Conservation (phyloP, 2,888 invertebrate genomes). For the Pollenia labialis region DNA sequence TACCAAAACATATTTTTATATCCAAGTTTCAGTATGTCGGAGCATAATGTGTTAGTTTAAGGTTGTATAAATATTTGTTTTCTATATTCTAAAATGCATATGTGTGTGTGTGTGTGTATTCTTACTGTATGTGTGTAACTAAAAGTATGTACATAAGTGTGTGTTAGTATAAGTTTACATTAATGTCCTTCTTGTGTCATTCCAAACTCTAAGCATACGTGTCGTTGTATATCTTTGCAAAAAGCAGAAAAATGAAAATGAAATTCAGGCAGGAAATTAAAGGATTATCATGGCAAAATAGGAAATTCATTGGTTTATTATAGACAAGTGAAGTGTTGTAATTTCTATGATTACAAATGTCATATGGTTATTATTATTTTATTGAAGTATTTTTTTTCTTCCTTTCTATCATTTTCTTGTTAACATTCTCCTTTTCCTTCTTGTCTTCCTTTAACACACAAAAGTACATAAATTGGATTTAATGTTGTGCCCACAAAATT, state of each 20-base stretch:
- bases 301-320: slow-evolving; percentile 74
- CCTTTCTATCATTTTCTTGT: neutral
- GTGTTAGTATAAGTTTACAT: neutral
- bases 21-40: neutral
- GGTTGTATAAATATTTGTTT: slow-evolving; percentile 52
- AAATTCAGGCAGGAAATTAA: slow-evolving; percentile 72
- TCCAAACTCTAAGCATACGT: neutral
- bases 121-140: neutral
- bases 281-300: slow-evolving; percentile 73
- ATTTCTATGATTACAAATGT: slow-evolving; percentile 70
- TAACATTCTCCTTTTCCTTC: neutral
- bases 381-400: slow-evolving; percentile 4
- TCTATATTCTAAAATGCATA: slow-evolving; percentile 39
- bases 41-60: slow-evolving; percentile 6
- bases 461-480: neutral
- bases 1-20: neutral
- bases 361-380: slow-evolving; percentile 56
- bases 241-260: slow-evolving; percentile 37
- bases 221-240: neutral
- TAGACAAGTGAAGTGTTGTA: slow-evolving; percentile 72
- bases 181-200: slow-evolving; percentile 28
- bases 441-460: neutral
- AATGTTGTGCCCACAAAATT: neutral
- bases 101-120: neutral
- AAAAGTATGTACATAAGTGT: neutral